Base-by-base conservation (phyloP, 1,140 invertebrate genomes). In the Alviniconcha marisindica region DNA sequence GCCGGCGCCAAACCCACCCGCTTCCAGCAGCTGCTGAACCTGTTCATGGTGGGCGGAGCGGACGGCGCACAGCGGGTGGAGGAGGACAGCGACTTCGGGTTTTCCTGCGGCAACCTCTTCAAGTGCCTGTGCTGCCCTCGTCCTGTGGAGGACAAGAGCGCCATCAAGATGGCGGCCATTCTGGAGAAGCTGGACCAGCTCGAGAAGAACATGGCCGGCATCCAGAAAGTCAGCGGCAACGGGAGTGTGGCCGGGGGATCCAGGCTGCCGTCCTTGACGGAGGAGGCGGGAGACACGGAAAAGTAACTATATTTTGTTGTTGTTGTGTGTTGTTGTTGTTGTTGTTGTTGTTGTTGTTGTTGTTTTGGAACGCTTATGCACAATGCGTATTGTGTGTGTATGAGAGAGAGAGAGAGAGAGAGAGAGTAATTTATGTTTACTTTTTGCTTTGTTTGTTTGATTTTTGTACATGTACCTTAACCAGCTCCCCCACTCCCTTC, bases 91-190 rank as follows among this genome's bases (percentile, higher is more conserved):
- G 90, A 91, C 40, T 91, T 90, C 82, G 85, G 87, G 1, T 88
- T 91, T 54, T 90, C 89, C 21, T 90, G 90, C 76, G 90, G 89
- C 54, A 90, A 92, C 74, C 83, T 92, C 18, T 90, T 90, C 82
- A 85, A 83, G 21, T 92, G 91, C 82, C 36, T 91, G 38, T 92
- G 91, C 56, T 92, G 91, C 82, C 91, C 89, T 1, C 82, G 76
- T 36, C 81, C 86, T 33, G 74, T 51, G 15, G 81, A 44, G 18
- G 84, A 89, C 54, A 40, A 60, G 31, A 79, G 54, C 12, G 85
- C 85, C 0, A 69, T 82, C 2, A 86, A 85, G 48, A 89, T 89
- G 82, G 87, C 79, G 10, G 83, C 86, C 56, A 82, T 92, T 51
- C 60, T 90, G 48, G 87, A 86, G 10, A 89, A 88, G 73, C 78